These are phyloP conservation scores for Choristoneura rosaceana DNA, from an alignment of 2,888 invertebrate species.

Conservation along the genomic window DNA sequence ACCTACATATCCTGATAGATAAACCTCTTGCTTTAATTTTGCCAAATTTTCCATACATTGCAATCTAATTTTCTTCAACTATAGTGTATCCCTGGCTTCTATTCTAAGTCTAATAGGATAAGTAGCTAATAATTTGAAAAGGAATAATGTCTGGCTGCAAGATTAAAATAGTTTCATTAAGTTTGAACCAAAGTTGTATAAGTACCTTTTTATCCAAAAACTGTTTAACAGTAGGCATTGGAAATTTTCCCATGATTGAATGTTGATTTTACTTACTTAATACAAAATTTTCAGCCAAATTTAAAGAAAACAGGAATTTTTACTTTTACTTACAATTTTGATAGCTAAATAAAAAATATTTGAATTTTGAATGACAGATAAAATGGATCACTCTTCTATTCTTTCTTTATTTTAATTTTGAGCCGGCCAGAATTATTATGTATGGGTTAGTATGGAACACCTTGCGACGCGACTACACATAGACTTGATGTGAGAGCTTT, in stretches of 20 bases:
- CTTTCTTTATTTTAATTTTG: neutral
- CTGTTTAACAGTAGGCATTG: conserved; percentile 59
- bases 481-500: too few relatives aligned
- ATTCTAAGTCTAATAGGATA: too few relatives aligned
- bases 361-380: neutral
- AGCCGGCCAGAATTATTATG: neutral
- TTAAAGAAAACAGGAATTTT: conserved; percentile 38
- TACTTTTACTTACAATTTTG: conserved; percentile 21
- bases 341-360: neutral
- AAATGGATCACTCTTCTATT: neutral
- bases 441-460: neutral
- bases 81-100: too few relatives aligned
- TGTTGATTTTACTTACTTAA: conserved; percentile 15
- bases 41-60: too few relatives aligned
- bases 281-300: conserved; percentile 35
- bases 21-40: too few relatives aligned
- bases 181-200: neutral
- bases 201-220: conserved; percentile 62
- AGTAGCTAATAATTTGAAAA: too few relatives aligned
- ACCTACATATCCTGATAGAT: too few relatives aligned
- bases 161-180: too few relatives aligned
- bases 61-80: too few relatives aligned
- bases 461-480: too few relatives aligned
- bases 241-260: conserved; percentile 62
- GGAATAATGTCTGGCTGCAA: too few relatives aligned